phyloP scores from a whole-genome alignment of 2,113 vertebrate genomes.

The Drymodes brunneopygia region DNA sequence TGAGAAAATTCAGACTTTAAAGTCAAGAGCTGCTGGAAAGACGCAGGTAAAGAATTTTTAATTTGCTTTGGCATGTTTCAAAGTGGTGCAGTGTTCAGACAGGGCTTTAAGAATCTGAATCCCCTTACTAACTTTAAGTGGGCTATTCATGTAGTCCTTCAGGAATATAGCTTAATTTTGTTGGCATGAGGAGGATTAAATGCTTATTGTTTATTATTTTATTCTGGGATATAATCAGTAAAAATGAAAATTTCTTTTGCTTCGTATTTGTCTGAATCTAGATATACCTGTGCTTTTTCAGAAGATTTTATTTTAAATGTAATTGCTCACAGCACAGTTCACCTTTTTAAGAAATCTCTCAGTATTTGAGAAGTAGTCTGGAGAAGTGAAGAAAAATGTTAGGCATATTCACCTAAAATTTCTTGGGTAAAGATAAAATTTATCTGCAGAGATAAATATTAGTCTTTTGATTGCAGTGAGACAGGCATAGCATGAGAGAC shows the following conservation, averaged over 20 bases:
- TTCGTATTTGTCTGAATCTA: background rate
- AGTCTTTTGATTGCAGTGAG: background rate
- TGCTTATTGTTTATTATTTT: background rate
- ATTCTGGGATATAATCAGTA: background rate
- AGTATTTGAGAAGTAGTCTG: background rate
- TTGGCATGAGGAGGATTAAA: background rate
- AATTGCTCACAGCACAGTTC: background rate
- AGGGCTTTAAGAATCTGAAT: background rate
- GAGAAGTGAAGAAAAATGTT: background rate
- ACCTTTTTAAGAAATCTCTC: background rate
- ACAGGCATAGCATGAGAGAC: background rate
- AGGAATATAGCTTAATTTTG: background rate
- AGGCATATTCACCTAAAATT: background rate
- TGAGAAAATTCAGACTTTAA: conserved; percentile 98
- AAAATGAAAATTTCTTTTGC: background rate
- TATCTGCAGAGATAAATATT: background rate
- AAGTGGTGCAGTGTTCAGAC: background rate
- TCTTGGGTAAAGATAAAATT: background rate
- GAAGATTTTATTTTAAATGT: background rate
- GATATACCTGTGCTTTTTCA: background rate
- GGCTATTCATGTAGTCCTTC: background rate
- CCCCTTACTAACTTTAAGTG: background rate
- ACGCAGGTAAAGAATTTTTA: conserved; percentile 75
- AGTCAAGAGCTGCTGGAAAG: conserved; percentile 86
- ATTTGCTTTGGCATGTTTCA: background rate